phyloP scores from a whole-genome alignment of 2,797 vertebrate species.

The Trachurus trachurus region DNA sequence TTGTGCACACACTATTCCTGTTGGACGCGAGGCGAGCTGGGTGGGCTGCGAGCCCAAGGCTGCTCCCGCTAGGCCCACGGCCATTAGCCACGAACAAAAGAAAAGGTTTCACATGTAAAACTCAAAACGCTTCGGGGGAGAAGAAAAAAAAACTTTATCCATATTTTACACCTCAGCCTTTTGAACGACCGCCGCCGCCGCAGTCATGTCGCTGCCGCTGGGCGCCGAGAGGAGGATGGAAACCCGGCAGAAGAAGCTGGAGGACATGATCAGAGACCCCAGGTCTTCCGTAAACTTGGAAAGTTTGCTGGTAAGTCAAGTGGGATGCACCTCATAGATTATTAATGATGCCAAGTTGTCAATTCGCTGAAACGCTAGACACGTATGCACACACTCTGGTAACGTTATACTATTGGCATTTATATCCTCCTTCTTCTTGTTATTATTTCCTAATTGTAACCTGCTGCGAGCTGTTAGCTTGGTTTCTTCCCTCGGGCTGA shows the following conservation, averaged over 20 bases:
- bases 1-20: slow-evolving; percentile 73
- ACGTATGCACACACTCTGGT: slow-evolving; percentile 28
- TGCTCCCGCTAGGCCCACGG: slow-evolving; percentile 79
- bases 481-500: background rate
- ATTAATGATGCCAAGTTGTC: slow-evolving; percentile 68
- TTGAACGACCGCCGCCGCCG: slow-evolving; percentile 19
- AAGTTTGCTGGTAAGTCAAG: slow-evolving; percentile 88
- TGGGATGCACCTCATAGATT: slow-evolving; percentile 61
- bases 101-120: slow-evolving; percentile 75
- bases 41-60: slow-evolving; percentile 81
- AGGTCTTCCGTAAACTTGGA: slow-evolving; percentile 87
- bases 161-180: slow-evolving; percentile 17
- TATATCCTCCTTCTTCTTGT: too few species aligned
- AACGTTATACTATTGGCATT: slow-evolving; percentile 1
- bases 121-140: slow-evolving; percentile 18
- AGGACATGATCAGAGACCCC: slow-evolving; percentile 87
- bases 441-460: background rate
- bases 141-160: slow-evolving; percentile 5
- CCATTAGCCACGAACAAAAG: slow-evolving; percentile 80
- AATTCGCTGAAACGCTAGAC: slow-evolving; percentile 38
- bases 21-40: slow-evolving; percentile 62
- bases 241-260: slow-evolving; percentile 85
- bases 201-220: slow-evolving; percentile 85
- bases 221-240: slow-evolving; percentile 89
- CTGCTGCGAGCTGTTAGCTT: slow-evolving; percentile 41